A percentile compares a stretch with the other conserved stretches of the same genome.
Conservation (phyloP, 1,140 invertebrate genomes). For the Ips typographus region DNA sequence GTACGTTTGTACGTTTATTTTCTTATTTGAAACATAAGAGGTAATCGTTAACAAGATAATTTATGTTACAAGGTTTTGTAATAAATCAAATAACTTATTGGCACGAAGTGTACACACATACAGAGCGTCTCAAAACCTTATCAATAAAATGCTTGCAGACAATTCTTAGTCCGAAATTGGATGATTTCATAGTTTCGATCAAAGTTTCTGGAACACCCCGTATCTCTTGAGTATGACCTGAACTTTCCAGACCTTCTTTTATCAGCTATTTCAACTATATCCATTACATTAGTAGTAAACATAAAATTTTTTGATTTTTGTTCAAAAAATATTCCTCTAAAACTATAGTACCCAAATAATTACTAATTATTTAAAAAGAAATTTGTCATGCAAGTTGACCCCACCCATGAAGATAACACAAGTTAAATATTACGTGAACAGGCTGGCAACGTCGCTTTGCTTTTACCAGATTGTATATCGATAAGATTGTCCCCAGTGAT, state of each 20-base stretch:
- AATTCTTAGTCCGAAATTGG: neutral
- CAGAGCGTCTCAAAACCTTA: neutral
- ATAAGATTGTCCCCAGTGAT: constrained; percentile 7
- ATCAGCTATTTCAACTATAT: neutral
- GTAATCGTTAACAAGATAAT: neutral
- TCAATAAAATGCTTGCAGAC: neutral
- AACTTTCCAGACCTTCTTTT: no score
- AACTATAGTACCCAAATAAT: neutral
- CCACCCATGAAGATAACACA: neutral
- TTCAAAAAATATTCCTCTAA: neutral
- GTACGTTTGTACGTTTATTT: neutral
- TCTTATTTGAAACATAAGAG: no score
- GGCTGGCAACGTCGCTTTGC: neutral
- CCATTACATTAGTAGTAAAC: neutral
- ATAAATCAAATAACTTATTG: neutral
- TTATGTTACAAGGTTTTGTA: neutral
- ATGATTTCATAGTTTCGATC: no score
- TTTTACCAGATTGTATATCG: neutral
- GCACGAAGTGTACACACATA: neutral
- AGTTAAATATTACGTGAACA: neutral
- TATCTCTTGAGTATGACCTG: no score
- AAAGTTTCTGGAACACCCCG: no score
- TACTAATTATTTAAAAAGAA: no score
- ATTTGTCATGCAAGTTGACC: neutral
- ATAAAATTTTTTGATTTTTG: neutral